Percentiles rank a stretch among this genome's conserved stretches.
These are phyloP conservation scores for Danaus plexippus DNA, from an alignment of 1,140 invertebrate genomes.

Conservation along the genomic window DNA sequence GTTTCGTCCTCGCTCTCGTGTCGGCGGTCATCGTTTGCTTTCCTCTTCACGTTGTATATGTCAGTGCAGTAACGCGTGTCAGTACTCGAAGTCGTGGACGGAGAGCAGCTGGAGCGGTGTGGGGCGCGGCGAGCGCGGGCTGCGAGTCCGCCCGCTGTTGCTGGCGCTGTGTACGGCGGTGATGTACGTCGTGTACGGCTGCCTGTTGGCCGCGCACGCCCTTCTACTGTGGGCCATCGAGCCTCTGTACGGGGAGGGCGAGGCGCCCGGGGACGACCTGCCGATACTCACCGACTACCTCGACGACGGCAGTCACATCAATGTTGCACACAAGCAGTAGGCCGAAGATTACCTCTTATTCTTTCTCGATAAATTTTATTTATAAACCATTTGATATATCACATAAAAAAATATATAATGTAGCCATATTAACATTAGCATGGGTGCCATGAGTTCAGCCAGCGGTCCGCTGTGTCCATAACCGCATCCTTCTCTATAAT, in stretches of 20 bases:
- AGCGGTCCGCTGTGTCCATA: neutral
- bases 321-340: neutral
- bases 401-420: neutral
- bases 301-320: conserved; percentile 22
- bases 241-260: conserved; percentile 33
- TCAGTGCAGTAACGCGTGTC: conserved; percentile 33
- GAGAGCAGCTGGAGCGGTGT: conserved; percentile 35
- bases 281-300: conserved; percentile 29
- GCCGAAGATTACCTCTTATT: too few relatives aligned
- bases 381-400: too few relatives aligned
- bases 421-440: too few relatives aligned
- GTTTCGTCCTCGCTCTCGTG: neutral
- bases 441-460: neutral
- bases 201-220: conserved; percentile 26
- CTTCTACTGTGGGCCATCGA: conserved; percentile 42
- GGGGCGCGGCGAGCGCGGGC: conserved; percentile 1
- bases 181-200: conserved; percentile 37
- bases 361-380: too few relatives aligned
- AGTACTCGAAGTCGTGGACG: conserved; percentile 39
- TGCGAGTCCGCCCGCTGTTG: conserved; percentile 21
- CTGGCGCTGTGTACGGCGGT: conserved; percentile 29
- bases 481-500: too few relatives aligned
- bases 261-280: conserved; percentile 14
- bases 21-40: neutral
- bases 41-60: neutral